A percentile compares a stretch with the other conserved stretches of the same genome.
These are phyloP conservation scores for Cyprinella venusta DNA, from an alignment of 2,797 vertebrate genomes.

Conservation along the genomic window DNA sequence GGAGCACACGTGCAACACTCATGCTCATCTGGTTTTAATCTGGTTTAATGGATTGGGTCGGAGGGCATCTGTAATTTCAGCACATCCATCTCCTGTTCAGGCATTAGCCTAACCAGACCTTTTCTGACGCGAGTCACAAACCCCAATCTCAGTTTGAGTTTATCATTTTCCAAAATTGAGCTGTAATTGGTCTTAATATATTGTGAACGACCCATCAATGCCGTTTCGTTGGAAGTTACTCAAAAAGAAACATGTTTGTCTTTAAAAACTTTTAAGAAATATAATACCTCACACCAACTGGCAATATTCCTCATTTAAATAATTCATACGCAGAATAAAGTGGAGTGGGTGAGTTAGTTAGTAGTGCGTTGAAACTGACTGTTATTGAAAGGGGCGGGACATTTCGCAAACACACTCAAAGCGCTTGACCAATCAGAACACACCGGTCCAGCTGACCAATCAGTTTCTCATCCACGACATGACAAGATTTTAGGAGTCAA, in stretches of 20 bases:
- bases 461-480: no score
- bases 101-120: slow-evolving; percentile 28
- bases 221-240: not conserved
- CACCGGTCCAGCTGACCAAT: no score
- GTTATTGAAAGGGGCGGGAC: no score
- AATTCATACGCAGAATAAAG: no score
- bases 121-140: not conserved
- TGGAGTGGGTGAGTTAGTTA: no score
- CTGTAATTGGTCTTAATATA: not conserved
- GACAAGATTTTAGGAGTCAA: no score
- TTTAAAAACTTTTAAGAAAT: no score
- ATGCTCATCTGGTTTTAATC: slow-evolving; percentile 49
- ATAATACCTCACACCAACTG: no score
- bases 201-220: not conserved
- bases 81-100: slow-evolving; percentile 28
- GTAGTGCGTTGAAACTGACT: no score
- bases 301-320: no score
- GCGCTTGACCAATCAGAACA: no score
- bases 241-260: not conserved
- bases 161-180: not conserved
- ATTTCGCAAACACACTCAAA: no score
- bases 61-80: slow-evolving; percentile 29
- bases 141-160: not conserved
- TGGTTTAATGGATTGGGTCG: slow-evolving; percentile 40
- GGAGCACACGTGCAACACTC: not conserved